Evolutionary conservation across 2,797 vertebrate genomes (phyloP).

Genomic region (Notolabrus celidotus): DNA sequence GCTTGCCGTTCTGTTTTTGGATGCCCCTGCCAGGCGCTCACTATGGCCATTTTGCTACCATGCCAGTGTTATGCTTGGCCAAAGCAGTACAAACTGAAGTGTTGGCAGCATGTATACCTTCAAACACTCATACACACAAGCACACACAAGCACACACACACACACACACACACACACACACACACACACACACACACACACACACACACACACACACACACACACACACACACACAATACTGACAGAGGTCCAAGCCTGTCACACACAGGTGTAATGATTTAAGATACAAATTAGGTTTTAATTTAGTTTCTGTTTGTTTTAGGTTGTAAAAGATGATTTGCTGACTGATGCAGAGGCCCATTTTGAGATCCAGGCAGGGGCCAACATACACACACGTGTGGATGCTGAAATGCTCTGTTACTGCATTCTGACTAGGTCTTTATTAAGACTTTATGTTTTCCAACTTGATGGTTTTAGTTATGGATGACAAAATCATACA

Average conservation of each 20-base stretch:
- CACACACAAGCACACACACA: constrained; percentile 43
- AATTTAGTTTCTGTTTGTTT: constrained; percentile 85
- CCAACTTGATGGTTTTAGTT: too few relatives aligned
- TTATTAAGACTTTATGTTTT: too few relatives aligned
- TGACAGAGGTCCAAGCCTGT: constrained; percentile 61
- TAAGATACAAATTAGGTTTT: constrained; percentile 86
- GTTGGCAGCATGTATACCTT: constrained; percentile 84
- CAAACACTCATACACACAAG: constrained; percentile 65
- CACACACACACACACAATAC: constrained; percentile 46
- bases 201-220: constrained; percentile 46
- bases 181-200: constrained; percentile 78
- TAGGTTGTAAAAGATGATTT: constrained; percentile 76
- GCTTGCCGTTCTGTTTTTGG: constrained; percentile 83
- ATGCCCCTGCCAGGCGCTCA: constrained; percentile 79
- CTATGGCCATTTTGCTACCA: constrained; percentile 81
- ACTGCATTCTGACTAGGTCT: neutral
- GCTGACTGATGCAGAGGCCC: constrained; percentile 63
- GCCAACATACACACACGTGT: constrained; percentile 8
- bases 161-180: constrained; percentile 63
- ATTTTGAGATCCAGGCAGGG: constrained; percentile 39
- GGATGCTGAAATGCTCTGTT: neutral
- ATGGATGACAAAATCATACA: too few relatives aligned
- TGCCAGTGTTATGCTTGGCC: constrained; percentile 91
- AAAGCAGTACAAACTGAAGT: constrained; percentile 83
- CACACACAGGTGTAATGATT: constrained; percentile 87